Evolutionary conservation across 2,888 invertebrate species (phyloP), one percentile per base, ranked within the genome.

Genomic region (Hydropsyche betteni): DNA sequence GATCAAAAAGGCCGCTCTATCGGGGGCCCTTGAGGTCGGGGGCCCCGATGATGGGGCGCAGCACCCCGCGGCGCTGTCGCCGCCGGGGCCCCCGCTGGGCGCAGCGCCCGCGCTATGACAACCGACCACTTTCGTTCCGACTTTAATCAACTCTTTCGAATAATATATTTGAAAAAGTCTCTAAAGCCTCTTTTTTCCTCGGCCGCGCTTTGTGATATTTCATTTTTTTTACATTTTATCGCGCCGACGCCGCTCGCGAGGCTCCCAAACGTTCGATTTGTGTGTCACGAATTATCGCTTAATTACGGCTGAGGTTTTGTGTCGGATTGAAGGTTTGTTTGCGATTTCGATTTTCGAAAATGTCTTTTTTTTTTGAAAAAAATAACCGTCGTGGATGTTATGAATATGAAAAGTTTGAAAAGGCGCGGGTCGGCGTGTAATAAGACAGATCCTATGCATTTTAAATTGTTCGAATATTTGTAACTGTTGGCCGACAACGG

Each of bases 61-160:
- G 69, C 55, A 36, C 58, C 72, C 72, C 61, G 72, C 58, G 58
- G 72, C 61, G 72, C 72, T 72, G 75, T 75, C 71, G 75, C 68
- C 71, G 75, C 75, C 71, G 64, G 14, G 71, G 71, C 68, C 68
- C 70, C 75, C 76, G 69, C 64, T 44, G 70, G 61, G 74, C 69
- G 72, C 72, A 55, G 58, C 58, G 58, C 58, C 58, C 61, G 72
- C 72, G 50, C 72, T 72, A 72, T 72, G 58, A 72, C 72, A 72
- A 72, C 14, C 72, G 72, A 72, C 72, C 72, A 72, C 72, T 72
- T 72, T 72, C 72, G 55, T 72, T 72, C 72, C 72, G 74, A 76
- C 78, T 76, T 76, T 77, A 77, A 77, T 77, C 77, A 77, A 75
- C 75, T 77, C 77, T 71, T 77, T 74, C 74, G 51, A 71, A 75